Percentiles rank a stretch among this genome's conserved stretches.
Evolutionary conservation across 2,797 vertebrate genomes (phyloP).

Genomic region (Paramormyrops hopkinsi): DNA sequence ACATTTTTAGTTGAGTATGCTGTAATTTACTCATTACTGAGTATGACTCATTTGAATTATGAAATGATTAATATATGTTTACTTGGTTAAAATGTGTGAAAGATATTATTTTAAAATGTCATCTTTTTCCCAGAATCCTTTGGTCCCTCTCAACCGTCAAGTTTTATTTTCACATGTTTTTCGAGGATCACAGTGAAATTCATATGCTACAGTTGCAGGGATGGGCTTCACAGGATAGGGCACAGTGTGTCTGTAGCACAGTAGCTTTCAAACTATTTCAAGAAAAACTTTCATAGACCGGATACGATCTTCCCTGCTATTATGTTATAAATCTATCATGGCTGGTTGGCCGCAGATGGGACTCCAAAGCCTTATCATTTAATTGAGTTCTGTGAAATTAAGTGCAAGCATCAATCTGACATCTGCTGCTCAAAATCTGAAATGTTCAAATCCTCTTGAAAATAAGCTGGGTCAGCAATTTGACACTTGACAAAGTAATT

Average conservation of each 20-base stretch:
- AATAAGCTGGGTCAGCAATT: neutral
- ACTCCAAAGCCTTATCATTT: neutral
- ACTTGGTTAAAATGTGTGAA: neutral
- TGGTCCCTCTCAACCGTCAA: neutral
- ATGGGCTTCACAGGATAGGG: neutral
- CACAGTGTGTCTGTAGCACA: neutral
- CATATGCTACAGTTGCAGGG: neutral
- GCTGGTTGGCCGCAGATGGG: conserved; percentile 2
- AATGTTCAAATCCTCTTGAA: neutral
- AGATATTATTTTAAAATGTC: neutral
- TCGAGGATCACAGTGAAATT: neutral
- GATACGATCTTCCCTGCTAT: neutral
- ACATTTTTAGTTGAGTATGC: neutral
- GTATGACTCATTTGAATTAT: neutral
- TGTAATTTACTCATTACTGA: neutral
- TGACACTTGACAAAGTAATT: neutral
- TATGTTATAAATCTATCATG: neutral
- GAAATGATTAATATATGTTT: neutral
- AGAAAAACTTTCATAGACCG: neutral
- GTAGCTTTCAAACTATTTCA: neutral
- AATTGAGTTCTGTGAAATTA: conserved; percentile 1
- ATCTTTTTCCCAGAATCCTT: neutral
- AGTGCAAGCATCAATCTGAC: neutral
- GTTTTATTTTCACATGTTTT: neutral
- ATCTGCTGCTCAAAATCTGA: neutral